Conservation (phyloP, 2,888 invertebrate species). For the Ommatoiulus sabulosus region DNA sequence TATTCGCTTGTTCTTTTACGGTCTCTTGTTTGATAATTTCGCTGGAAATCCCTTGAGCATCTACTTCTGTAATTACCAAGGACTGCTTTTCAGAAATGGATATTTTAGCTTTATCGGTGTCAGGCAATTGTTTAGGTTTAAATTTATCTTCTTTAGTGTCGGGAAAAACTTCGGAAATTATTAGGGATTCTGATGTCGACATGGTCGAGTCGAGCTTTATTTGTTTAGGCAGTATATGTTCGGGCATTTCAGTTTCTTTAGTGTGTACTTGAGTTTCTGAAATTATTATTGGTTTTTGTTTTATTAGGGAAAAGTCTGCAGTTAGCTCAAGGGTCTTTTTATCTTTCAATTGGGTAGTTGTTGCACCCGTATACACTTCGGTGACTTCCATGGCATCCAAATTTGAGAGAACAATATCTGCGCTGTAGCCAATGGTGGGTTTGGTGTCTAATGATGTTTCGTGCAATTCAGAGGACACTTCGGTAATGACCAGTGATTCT, state of each 20-base stretch:
- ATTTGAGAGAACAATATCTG: slow-evolving; percentile 12
- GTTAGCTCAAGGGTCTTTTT: neutral
- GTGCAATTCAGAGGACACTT: slow-evolving; percentile 33
- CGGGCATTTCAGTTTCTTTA: slow-evolving; percentile 50
- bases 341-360: neutral
- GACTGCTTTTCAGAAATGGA: slow-evolving; percentile 47
- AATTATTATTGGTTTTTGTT: slow-evolving; percentile 52
- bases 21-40: slow-evolving; percentile 47
- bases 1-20: slow-evolving; percentile 56
- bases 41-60: slow-evolving; percentile 50
- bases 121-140: slow-evolving; percentile 31
- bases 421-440: neutral
- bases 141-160: slow-evolving; percentile 55
- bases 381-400: slow-evolving; percentile 42
- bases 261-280: slow-evolving; percentile 34
- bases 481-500: slow-evolving; percentile 41
- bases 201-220: slow-evolving; percentile 20
- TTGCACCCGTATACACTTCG: neutral
- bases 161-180: slow-evolving; percentile 47
- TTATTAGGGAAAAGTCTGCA: slow-evolving; percentile 30
- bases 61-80: slow-evolving; percentile 44
- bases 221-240: slow-evolving; percentile 37
- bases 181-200: slow-evolving; percentile 40
- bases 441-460: neutral
- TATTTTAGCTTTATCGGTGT: slow-evolving; percentile 42